phyloP scores from a whole-genome alignment of 2,113 vertebrate genomes.

The Phainopepla nitens region DNA sequence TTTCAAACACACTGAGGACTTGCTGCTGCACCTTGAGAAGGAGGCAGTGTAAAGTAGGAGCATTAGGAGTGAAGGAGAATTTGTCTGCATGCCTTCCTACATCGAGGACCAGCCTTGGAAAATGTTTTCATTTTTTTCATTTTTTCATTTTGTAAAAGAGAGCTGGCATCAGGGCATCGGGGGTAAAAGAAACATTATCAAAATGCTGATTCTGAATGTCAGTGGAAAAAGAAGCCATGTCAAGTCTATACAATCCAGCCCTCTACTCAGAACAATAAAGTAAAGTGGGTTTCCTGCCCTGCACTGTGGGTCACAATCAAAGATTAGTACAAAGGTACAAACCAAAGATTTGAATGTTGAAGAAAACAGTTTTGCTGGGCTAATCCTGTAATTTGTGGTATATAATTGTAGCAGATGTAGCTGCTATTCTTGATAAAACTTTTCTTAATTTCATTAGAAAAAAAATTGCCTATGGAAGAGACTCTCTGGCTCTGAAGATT shows the following conservation, averaged over 20 bases:
- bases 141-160: neutral
- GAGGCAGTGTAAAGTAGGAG: neutral
- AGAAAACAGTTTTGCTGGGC: neutral
- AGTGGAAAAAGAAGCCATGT: neutral
- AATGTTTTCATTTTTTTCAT: neutral
- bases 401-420: neutral
- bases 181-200: neutral
- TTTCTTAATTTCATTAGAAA: neutral
- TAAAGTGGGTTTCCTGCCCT: neutral
- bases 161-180: neutral
- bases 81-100: neutral
- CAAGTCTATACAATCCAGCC: neutral
- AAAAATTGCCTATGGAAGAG: neutral
- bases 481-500: neutral
- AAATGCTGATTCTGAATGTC: neutral
- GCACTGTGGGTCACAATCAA: neutral
- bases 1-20: neutral
- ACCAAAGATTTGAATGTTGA: neutral
- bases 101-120: neutral
- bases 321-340: neutral
- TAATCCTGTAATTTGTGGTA: neutral
- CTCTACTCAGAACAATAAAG: neutral
- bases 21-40: neutral
- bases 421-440: neutral
- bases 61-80: neutral